Percentiles rank a stretch among this genome's conserved stretches.
phyloP scores from a whole-genome alignment of 2,888 invertebrate genomes.

The Drosophila anomelani region DNA sequence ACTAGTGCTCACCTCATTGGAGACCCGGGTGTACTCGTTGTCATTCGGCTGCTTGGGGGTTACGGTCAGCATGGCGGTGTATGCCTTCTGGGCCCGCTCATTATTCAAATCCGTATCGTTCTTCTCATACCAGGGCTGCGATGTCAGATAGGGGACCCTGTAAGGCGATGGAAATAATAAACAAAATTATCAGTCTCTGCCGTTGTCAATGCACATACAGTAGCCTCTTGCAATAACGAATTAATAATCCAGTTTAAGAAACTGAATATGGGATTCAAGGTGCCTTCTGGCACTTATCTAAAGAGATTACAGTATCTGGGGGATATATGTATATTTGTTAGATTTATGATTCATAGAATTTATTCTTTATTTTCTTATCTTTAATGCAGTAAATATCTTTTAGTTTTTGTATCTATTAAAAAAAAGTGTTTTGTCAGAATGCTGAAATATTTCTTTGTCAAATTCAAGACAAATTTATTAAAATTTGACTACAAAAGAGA shows the following conservation, averaged over 20 bases:
- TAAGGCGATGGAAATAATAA: conserved; percentile 40
- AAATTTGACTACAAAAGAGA: background rate
- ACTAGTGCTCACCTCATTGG: conserved; percentile 87
- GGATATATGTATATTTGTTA: background rate
- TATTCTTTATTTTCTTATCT: background rate
- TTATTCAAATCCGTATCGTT: conserved; percentile 93
- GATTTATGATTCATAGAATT: background rate
- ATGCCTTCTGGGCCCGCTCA: conserved; percentile 92
- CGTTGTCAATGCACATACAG: background rate
- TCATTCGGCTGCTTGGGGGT: conserved; percentile 93
- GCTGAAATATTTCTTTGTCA: background rate
- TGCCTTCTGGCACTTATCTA: background rate
- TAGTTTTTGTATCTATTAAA: background rate
- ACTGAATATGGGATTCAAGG: background rate
- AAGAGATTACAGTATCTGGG: background rate
- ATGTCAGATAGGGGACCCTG: conserved; percentile 87
- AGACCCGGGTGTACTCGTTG: conserved; percentile 91
- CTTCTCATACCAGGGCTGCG: conserved; percentile 94
- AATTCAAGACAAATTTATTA: background rate
- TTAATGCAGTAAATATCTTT: background rate
- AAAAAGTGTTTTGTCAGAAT: background rate
- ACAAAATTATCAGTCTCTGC: background rate
- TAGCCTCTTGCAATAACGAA: background rate
- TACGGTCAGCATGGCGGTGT: conserved; percentile 94
- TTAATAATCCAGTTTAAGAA: background rate